Base-by-base conservation (phyloP, 2,888 invertebrate species). In the Lutraria lutraria region DNA sequence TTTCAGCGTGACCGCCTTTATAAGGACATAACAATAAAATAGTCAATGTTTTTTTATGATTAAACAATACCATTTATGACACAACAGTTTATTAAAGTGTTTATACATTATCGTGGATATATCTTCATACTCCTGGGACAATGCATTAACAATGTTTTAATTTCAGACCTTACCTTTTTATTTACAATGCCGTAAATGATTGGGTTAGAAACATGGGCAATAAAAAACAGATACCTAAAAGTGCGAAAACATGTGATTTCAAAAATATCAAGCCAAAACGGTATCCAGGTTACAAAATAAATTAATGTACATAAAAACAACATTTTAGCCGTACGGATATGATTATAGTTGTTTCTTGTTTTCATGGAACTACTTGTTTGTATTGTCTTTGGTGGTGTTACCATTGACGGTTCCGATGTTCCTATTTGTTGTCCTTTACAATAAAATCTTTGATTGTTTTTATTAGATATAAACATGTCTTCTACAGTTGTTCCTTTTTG, bases 261-360 rank as follows among this genome's bases (percentile, higher is more conserved):
- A 84, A 95, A 95, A 63, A 95, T 93, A 85, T 94, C 95, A 19
- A 95, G 81, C 94, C 95, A 94, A 89, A 95, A 95, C n/a, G 95
- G 95, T 72, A 95, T 56, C 95, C 95, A 95, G 15, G 95, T 94
- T 0, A 95, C 86, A 13, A 95, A 88, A 85, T 94, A 95, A 10
- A 94, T 93, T 31, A 95, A 91, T 10, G 94, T 95, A 83, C 95
- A 95, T 56, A 95, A 81, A 88, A 95, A 94, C 86, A 95, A 88
- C 94, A 95, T 95, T 86, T 94, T 94, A 13, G 94, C 95, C 6
- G 94, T 94, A 72, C 94, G 87, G 53, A 91, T 88, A 53, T 95
- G 95, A 15, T 89, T 88, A 25, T 86, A 83, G 21, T 90, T 87
- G 52, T 81, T 89, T 76, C 34, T 31, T 34, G 76, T 16, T 25